These are phyloP conservation scores for Apodemia hepburni DNA, from an alignment of 2,888 invertebrate genomes.

Conservation along the genomic window DNA sequence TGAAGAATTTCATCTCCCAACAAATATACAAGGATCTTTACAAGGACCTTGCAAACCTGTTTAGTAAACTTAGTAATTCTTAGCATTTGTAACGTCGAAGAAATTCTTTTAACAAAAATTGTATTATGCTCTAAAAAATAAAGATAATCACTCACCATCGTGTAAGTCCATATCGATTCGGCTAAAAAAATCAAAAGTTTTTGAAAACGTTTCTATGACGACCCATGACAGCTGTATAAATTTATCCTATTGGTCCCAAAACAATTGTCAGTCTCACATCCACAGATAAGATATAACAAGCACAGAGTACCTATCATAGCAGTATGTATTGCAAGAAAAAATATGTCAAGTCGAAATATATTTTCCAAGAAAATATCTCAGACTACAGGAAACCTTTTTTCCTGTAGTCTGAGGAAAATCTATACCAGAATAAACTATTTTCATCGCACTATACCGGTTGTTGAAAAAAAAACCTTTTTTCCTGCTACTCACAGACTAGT, in stretches of 20 bases:
- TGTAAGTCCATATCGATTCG: constrained; percentile 71
- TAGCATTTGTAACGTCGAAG: not conserved
- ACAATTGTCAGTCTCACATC: constrained; percentile 13
- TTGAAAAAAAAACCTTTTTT: no score
- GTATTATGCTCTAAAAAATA: constrained; percentile 28
- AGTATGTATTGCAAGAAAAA: no score
- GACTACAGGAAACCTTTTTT: no score
- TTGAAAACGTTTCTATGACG: constrained; percentile 76
- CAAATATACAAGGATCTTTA: constrained; percentile 1
- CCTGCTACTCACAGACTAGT: no score
- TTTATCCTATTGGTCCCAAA: constrained; percentile 47
- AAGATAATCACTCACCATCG: constrained; percentile 57
- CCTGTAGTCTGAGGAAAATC: no score
- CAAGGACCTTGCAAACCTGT: constrained; percentile 41
- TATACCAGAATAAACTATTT: no score
- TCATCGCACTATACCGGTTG: no score
- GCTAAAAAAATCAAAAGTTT: constrained; percentile 69
- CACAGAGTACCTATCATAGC: no score
- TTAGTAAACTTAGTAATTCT: constrained; percentile 17
- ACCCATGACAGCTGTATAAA: constrained; percentile 71
- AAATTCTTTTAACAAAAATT: constrained; percentile 20
- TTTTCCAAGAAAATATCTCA: no score
- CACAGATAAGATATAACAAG: constrained; percentile 13
- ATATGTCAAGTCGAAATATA: no score
- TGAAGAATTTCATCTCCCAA: not conserved